Evolutionary conservation across 2,797 vertebrate genomes (phyloP), one percentile per base, ranked within the genome.

Genomic region (Molossus alvarezi): DNA sequence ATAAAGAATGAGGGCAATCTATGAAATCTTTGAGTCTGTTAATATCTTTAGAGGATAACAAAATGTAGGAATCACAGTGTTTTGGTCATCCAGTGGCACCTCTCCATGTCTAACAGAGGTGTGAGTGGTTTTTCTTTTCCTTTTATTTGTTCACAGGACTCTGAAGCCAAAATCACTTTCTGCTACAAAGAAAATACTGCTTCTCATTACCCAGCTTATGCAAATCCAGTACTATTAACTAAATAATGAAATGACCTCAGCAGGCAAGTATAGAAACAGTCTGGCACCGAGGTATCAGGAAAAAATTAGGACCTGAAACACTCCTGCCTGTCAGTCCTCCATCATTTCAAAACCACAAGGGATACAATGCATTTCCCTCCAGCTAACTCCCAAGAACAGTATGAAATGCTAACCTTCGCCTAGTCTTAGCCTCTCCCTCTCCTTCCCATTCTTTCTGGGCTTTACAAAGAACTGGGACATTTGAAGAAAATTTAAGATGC

Each of bases 141-240:
- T 96, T 98, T 97, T 97, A 97, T 97, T 95, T 95, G 92, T 69
- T 96, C 97, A 97, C 90, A 96, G 91, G 93, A 97, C 81, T 98
- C 92, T 88, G 94, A 97, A 97, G 95, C 60, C 48, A 95, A 98
- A 98, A 98, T 97, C 98, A 95, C 97, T 98, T 98, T 98, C 98
- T 98, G 97, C 98, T 98, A 96, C 91, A 97, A 94, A 97, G 89
- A 69, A 98, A 98, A 98, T 83, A 33, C 33, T 97, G 88, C 94
- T 98, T 96, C 94, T 98, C 96, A 98, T 98, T 98, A 98, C 72
- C 88, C 92, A 98, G 98, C 98, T 99, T 99, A 99, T 99, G 98
- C 97, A 99, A 99, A 99, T 99, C 97, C 96, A 94, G 89, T 85
- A 93, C 97, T 98, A 98, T 98, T 98, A 98, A 98, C 97, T 97